These are phyloP conservation scores for Carabus problematicus DNA, from an alignment of 2,888 invertebrate genomes.

Conservation along the genomic window DNA sequence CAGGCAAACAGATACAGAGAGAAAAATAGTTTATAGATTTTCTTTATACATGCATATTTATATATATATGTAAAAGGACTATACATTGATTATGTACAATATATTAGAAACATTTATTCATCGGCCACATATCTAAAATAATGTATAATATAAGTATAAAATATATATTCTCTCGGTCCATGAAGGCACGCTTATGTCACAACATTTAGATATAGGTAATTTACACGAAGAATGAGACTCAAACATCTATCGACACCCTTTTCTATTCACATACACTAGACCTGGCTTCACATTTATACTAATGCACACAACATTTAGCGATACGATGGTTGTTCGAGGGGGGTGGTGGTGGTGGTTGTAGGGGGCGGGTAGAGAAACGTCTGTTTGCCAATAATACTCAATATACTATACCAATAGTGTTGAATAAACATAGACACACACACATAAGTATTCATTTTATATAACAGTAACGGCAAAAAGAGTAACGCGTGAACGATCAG, in stretches of 20 bases:
- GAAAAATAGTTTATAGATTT: conserved; percentile 21
- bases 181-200: conserved; percentile 39
- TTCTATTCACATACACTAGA: conserved; percentile 50
- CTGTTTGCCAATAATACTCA: conserved; percentile 17
- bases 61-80: conserved; percentile 13
- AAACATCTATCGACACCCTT: conserved; percentile 41
- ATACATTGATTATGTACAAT: conserved; percentile 37
- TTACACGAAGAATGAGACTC: conserved; percentile 34
- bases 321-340: conserved; percentile 9
- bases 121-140: conserved; percentile 36
- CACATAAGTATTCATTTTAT: conserved; percentile 6
- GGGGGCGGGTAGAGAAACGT: conserved; percentile 9
- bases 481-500: conserved; percentile 20
- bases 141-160: background rate
- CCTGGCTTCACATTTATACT: conserved; percentile 50
- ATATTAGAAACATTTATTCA: conserved; percentile 30
- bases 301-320: conserved; percentile 43
- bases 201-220: conserved; percentile 32
- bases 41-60: conserved; percentile 27
- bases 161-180: conserved; percentile 31
- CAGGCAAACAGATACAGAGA: conserved; percentile 27
- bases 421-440: conserved; percentile 35
- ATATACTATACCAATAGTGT: conserved; percentile 15
- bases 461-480: background rate
- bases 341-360: too few species aligned